Evolutionary conservation across 1,140 invertebrate species (phyloP).

Genomic region (Macrobrachium rosenbergii): DNA sequence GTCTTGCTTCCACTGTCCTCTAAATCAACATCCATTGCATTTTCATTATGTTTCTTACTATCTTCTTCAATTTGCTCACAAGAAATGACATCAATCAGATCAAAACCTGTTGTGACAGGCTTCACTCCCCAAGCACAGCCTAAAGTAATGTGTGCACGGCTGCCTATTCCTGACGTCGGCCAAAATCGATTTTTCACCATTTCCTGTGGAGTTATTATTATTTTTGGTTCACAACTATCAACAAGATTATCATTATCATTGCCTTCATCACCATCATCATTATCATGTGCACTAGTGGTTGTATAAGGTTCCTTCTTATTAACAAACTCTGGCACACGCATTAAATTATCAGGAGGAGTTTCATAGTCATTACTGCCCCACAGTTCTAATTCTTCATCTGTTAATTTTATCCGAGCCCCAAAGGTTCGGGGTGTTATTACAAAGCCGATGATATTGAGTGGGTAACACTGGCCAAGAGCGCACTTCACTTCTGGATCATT

Average conservation of each 20-base stretch:
- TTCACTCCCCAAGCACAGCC: slow-evolving; percentile 61
- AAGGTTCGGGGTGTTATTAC: slow-evolving; percentile 67
- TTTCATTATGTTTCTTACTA: not conserved
- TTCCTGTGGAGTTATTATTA: not conserved
- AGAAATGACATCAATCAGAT: slow-evolving; percentile 60
- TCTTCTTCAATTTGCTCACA: slow-evolving; percentile 17
- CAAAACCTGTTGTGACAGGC: slow-evolving; percentile 66
- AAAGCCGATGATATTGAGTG: slow-evolving; percentile 65
- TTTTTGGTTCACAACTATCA: slow-evolving; percentile 13
- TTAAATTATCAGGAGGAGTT: slow-evolving; percentile 2
- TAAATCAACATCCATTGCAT: not conserved
- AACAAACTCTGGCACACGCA: too few relatives aligned
- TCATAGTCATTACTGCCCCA: slow-evolving; percentile 66
- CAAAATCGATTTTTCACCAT: slow-evolving; percentile 34
- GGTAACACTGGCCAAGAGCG: slow-evolving; percentile 54
- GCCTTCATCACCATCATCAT: too few relatives aligned
- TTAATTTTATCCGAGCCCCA: slow-evolving; percentile 64
- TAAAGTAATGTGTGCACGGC: slow-evolving; percentile 67
- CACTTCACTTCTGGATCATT: slow-evolving; percentile 51
- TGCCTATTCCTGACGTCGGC: slow-evolving; percentile 61
- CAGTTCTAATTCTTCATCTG: slow-evolving; percentile 55
- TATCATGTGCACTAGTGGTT: too few relatives aligned
- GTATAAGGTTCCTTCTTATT: too few relatives aligned
- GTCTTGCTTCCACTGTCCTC: slow-evolving; percentile 5
- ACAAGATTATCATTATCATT: too few relatives aligned